These are phyloP conservation scores for Lycopodina hypogea DNA, from an alignment of 37 sponge, comb jelly and placozoan species.

Conservation along the genomic window DNA sequence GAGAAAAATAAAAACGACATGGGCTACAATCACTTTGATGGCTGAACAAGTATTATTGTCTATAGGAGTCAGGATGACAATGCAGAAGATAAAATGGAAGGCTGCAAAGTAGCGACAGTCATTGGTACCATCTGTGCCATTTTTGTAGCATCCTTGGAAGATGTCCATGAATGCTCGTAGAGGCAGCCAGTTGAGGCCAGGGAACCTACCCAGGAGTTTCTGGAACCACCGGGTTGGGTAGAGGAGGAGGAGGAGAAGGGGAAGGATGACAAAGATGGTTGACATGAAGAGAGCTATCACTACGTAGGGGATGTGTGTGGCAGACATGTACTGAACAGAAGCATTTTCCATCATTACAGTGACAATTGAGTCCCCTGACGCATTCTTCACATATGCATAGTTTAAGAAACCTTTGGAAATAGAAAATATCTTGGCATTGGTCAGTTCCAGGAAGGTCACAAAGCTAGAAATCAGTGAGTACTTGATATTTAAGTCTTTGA, in stretches of 20 bases:
- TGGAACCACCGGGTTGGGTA: not conserved
- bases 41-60: not conserved
- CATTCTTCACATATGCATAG: not conserved
- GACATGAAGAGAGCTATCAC: not conserved
- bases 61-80: not conserved
- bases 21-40: not conserved
- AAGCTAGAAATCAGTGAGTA: not conserved
- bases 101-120: slow-evolving; percentile 5
- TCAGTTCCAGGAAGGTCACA: not conserved
- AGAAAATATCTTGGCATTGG: not conserved
- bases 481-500: not conserved
- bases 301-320: not conserved
- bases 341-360: not conserved
- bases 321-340: not conserved
- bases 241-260: not conserved
- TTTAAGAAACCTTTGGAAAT: not conserved
- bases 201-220: not conserved
- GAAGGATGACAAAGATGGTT: not conserved
- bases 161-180: slow-evolving; percentile 8
- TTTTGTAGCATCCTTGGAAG: slow-evolving; percentile 3
- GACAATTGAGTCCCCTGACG: not conserved
- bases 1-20: not conserved
- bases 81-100: not conserved
- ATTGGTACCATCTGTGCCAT: not conserved
- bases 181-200: not conserved